A percentile compares a stretch with the other conserved stretches of the same genome.
Evolutionary conservation across 2,113 vertebrate genomes (phyloP).

Genomic region (Ondatra zibethicus): DNA sequence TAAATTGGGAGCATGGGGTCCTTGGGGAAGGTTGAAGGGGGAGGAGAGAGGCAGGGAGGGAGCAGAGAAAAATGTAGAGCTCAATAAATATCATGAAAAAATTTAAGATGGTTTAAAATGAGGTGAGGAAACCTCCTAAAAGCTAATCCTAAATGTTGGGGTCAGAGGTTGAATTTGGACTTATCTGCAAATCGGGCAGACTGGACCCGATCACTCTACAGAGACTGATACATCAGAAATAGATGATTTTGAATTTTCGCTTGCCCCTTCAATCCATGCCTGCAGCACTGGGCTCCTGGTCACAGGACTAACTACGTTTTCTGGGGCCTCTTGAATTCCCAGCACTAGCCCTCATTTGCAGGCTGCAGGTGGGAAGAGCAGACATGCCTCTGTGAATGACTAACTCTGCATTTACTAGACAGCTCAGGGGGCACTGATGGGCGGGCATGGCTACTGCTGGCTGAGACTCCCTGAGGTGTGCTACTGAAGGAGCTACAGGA

Average conservation of each 20-base stretch:
- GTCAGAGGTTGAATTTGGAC: neutral
- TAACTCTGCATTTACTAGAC: neutral
- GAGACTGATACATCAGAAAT: neutral
- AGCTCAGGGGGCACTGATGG: neutral
- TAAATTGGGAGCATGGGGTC: too few relatives aligned
- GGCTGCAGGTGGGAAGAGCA: neutral
- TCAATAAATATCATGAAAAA: too few relatives aligned
- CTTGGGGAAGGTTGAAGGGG: too few relatives aligned
- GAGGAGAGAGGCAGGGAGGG: too few relatives aligned
- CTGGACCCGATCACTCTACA: neutral
- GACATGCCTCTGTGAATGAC: constrained; percentile 10
- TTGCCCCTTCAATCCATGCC: constrained; percentile 54
- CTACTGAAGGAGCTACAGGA: neutral
- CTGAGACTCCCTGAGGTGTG: neutral
- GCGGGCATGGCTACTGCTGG: neutral
- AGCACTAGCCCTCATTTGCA: constrained; percentile 28
- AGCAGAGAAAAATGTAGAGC: too few relatives aligned
- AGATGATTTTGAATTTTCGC: neutral
- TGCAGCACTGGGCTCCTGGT: constrained; percentile 66
- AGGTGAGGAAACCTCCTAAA: accelerated
- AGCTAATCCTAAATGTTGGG: neutral
- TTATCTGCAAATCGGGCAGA: neutral
- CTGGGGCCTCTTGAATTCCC: constrained; percentile 45
- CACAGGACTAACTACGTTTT: constrained; percentile 76
- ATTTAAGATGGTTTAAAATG: neutral